phyloP scores from a whole-genome alignment of 92 coral and sea anemone species.

The Plumapathes pennacea region DNA sequence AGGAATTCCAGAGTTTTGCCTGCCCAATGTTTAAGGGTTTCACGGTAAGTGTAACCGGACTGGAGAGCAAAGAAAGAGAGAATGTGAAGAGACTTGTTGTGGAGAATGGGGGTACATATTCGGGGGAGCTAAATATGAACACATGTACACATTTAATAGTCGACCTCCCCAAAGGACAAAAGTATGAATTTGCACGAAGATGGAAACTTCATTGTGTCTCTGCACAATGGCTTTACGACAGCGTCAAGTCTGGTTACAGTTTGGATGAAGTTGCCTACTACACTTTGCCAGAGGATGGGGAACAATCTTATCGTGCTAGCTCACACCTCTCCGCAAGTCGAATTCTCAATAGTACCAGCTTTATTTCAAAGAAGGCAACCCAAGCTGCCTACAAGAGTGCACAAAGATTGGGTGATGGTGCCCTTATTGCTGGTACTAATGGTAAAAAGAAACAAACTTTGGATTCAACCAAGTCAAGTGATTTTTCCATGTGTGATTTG shows the following conservation, averaged over 20 bases:
- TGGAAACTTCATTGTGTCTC: slow-evolving; percentile 92
- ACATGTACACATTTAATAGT: slow-evolving; percentile 89
- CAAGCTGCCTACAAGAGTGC: slow-evolving; percentile 91
- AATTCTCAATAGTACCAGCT: slow-evolving; percentile 29
- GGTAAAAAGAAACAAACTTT: slow-evolving; percentile 14
- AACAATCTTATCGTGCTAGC: slow-evolving; percentile 49
- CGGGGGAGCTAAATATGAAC: slow-evolving; percentile 80
- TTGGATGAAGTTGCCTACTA: slow-evolving; percentile 66
- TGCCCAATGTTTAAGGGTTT: slow-evolving; percentile 90
- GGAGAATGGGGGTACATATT: slow-evolving; percentile 79
- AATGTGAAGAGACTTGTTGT: slow-evolving; percentile 58
- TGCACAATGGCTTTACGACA: slow-evolving; percentile 88
- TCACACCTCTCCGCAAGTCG: slow-evolving; percentile 45
- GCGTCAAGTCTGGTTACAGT: slow-evolving; percentile 82
- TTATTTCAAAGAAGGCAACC: slow-evolving; percentile 68
- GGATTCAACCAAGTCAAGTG: slow-evolving; percentile 15
- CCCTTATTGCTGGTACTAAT: slow-evolving; percentile 48
- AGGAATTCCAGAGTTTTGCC: slow-evolving; percentile 55
- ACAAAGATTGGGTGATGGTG: slow-evolving; percentile 70
- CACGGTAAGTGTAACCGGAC: slow-evolving; percentile 87
- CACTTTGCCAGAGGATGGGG: slow-evolving; percentile 58
- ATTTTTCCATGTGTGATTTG: slow-evolving; percentile 9
- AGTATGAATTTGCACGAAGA: slow-evolving; percentile 79
- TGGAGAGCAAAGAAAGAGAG: slow-evolving; percentile 65
- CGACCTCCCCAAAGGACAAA: slow-evolving; percentile 80